phyloP scores from a whole-genome alignment of 1,140 invertebrate genomes.

The Zaprionus gabonicus region DNA sequence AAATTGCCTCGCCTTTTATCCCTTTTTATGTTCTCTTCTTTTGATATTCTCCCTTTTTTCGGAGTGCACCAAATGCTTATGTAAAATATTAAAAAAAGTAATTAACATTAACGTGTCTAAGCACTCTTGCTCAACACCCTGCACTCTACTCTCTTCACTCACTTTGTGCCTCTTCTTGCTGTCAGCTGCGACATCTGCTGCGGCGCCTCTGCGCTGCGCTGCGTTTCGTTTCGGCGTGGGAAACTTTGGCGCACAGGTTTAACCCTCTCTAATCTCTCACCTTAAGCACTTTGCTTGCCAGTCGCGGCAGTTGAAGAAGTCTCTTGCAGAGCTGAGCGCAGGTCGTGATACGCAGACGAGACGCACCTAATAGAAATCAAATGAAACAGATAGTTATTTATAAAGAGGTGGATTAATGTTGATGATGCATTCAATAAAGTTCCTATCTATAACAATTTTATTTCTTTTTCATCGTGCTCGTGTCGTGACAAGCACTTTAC shows the following conservation, averaged over 20 bases:
- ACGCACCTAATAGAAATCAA: no score
- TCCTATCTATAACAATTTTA: neutral
- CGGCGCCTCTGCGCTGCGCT: neutral
- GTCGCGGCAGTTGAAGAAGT: neutral
- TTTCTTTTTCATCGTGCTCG: neutral
- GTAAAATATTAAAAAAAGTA: slow-evolving; percentile 76
- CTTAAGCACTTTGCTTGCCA: slow-evolving; percentile 56
- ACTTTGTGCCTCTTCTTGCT: slow-evolving; percentile 28
- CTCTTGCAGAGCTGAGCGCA: neutral
- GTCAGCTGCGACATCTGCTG: slow-evolving; percentile 45
- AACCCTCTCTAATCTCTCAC: slow-evolving; percentile 65
- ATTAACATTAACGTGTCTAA: slow-evolving; percentile 69
- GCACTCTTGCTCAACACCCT: slow-evolving; percentile 58
- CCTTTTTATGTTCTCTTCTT: slow-evolving; percentile 4
- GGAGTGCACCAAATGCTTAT: slow-evolving; percentile 52
- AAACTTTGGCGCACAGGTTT: slow-evolving; percentile 57
- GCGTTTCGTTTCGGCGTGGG: slow-evolving; percentile 54
- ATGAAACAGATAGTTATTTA: neutral
- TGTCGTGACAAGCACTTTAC: neutral
- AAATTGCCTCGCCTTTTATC: slow-evolving; percentile 61
- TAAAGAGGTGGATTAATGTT: neutral
- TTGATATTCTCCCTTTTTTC: slow-evolving; percentile 20
- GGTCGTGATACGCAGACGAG: neutral
- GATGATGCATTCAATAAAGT: neutral
- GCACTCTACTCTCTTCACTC: slow-evolving; percentile 39